Conservation (phyloP, 2,113 vertebrate genomes). For the Nanorana parkeri region DNA sequence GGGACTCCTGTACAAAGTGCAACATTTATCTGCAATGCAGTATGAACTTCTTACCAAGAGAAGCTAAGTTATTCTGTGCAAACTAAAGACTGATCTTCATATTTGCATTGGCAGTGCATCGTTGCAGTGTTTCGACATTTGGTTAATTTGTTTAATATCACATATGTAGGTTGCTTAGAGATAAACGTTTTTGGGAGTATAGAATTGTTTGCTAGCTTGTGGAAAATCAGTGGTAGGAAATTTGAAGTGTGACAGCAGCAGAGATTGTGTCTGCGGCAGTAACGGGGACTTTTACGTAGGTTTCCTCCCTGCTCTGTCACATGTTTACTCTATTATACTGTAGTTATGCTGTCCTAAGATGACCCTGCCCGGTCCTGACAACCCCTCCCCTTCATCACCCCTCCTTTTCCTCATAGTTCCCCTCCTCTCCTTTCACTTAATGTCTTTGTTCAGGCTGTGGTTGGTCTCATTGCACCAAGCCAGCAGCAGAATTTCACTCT, state of each 20-base stretch:
- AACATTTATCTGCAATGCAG: conserved; percentile 9
- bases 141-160: too few relatives aligned
- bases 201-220: neutral
- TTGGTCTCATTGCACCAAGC: conserved; percentile 19
- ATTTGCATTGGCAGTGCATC: too few relatives aligned
- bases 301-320: conserved; percentile 28
- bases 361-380: conserved; percentile 37
- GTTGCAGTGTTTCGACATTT: too few relatives aligned
- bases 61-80: too few relatives aligned
- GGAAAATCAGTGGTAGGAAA: neutral
- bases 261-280: conserved; percentile 7
- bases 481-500: conserved; percentile 8
- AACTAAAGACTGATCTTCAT: too few relatives aligned
- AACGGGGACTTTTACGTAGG: conserved; percentile 5
- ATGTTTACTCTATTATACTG: conserved; percentile 40
- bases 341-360: conserved; percentile 39
- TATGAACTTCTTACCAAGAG: neutral
- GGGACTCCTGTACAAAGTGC: neutral
- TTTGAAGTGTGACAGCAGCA: neutral
- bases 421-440: conserved; percentile 25
- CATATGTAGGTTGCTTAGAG: too few relatives aligned
- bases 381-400: conserved; percentile 3
- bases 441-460: conserved; percentile 35
- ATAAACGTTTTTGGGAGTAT: too few relatives aligned
- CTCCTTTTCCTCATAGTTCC: neutral